A percentile compares a stretch with the other conserved stretches of the same genome.
phyloP scores from a whole-genome alignment of 2,113 vertebrate species.

The Nibea coibor region DNA sequence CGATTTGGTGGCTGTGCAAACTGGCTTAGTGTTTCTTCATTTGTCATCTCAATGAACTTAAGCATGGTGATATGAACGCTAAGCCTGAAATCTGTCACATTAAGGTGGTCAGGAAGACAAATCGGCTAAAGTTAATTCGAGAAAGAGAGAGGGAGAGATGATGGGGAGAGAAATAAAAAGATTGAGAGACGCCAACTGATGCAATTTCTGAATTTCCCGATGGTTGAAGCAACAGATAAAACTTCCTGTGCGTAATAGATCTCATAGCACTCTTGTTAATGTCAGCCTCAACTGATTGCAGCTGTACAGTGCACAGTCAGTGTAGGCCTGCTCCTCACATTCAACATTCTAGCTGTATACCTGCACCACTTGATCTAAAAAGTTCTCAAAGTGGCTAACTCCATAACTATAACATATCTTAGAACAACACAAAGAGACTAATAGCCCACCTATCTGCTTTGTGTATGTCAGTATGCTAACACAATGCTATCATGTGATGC shows the following conservation, averaged over 20 bases:
- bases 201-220: neutral
- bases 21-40: constrained; percentile 49
- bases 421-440: neutral
- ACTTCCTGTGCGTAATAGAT: neutral
- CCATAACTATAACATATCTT: too few relatives aligned
- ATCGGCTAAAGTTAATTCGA: neutral
- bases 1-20: constrained; percentile 49
- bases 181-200: neutral
- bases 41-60: constrained; percentile 30
- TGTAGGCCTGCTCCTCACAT: neutral
- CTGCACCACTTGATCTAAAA: neutral
- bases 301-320: neutral
- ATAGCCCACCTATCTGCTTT: too few relatives aligned
- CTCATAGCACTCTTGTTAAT: neutral
- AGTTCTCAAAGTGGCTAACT: too few relatives aligned
- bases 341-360: neutral
- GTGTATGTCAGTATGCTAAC: too few relatives aligned
- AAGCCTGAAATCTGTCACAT: neutral
- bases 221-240: neutral
- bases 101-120: neutral
- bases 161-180: neutral
- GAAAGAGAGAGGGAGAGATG: neutral
- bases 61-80: neutral
- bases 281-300: neutral
- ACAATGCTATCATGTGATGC: neutral